Percentiles rank a stretch among this genome's conserved stretches.
phyloP scores from a whole-genome alignment of 1,140 invertebrate species.

The Oreohelix idahoensis region DNA sequence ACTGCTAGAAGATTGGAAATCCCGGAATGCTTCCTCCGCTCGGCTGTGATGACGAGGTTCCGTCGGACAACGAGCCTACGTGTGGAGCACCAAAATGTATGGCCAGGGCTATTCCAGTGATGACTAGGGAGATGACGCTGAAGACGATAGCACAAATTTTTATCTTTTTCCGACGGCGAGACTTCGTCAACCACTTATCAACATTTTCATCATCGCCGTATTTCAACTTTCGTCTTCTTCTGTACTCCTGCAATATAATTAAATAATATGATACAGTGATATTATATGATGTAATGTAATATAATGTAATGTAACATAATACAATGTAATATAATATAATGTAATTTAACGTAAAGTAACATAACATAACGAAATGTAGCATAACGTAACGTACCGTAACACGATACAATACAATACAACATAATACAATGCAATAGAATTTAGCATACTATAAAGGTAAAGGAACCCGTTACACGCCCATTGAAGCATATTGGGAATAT shows the following conservation, averaged over 20 bases:
- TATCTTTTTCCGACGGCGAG: conserved; percentile 8
- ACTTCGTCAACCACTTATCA: conserved; percentile 12
- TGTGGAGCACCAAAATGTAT: conserved; percentile 23
- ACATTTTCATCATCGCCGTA: not conserved
- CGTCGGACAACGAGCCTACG: not conserved
- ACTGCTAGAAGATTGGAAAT: not conserved
- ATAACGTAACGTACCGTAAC: too few relatives aligned
- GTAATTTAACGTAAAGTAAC: too few relatives aligned
- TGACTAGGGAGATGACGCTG: not conserved
- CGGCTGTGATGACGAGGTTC: not conserved
- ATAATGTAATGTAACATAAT: too few relatives aligned
- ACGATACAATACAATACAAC: too few relatives aligned
- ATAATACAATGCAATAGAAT: too few relatives aligned
- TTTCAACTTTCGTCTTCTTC: not conserved
- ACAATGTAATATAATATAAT: too few relatives aligned
- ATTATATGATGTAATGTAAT: not conserved
- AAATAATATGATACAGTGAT: not conserved
- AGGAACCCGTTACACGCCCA: too few relatives aligned
- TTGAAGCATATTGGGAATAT: too few relatives aligned
- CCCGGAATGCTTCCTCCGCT: not conserved
- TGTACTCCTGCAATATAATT: conserved; percentile 19
- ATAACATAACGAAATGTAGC: too few relatives aligned
- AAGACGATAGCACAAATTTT: conserved; percentile 19
- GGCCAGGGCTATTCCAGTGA: conserved; percentile 24
- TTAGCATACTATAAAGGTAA: too few relatives aligned